Evolutionary conservation across 2,888 invertebrate species (phyloP).

Genomic region (Drosophila greeni): DNA sequence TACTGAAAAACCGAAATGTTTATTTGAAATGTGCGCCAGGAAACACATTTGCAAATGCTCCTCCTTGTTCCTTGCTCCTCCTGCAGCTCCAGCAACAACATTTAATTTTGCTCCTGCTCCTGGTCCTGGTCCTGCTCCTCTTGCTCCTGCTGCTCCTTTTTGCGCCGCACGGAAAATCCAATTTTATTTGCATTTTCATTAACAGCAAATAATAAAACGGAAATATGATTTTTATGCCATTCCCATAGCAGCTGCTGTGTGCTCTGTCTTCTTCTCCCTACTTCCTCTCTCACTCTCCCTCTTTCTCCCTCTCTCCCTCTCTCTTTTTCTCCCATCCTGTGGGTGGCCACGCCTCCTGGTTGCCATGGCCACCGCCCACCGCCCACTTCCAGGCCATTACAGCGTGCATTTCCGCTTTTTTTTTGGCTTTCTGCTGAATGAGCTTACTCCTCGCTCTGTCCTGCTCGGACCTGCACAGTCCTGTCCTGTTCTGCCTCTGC

Average conservation of each 20-base stretch:
- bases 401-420: slow-evolving; percentile 63
- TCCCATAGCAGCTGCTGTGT: slow-evolving; percentile 52
- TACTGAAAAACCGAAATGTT: slow-evolving; percentile 64
- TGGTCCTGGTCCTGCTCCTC: not conserved
- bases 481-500: not conserved
- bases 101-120: slow-evolving; percentile 49
- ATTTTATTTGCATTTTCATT: slow-evolving; percentile 71
- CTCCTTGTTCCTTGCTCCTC: too few relatives aligned
- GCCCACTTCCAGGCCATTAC: slow-evolving; percentile 67
- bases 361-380: slow-evolving; percentile 12
- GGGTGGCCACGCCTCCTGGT: slow-evolving; percentile 1
- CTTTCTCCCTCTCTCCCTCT: not conserved
- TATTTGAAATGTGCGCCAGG: slow-evolving; percentile 67
- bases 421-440: slow-evolving; percentile 42
- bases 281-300: too few relatives aligned
- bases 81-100: slow-evolving; percentile 41
- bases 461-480: too few relatives aligned
- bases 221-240: slow-evolving; percentile 72
- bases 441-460: slow-evolving; percentile 10
- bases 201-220: slow-evolving; percentile 71
- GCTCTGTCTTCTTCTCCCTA: slow-evolving; percentile 4
- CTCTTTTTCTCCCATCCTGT: not conserved
- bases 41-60: slow-evolving; percentile 56
- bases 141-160: slow-evolving; percentile 40
- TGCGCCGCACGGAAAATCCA: slow-evolving; percentile 66